A percentile compares a stretch with the other conserved stretches of the same genome.
These are phyloP conservation scores for Hipposideros armiger DNA, from an alignment of 2,113 vertebrate genomes.

Conservation along the genomic window DNA sequence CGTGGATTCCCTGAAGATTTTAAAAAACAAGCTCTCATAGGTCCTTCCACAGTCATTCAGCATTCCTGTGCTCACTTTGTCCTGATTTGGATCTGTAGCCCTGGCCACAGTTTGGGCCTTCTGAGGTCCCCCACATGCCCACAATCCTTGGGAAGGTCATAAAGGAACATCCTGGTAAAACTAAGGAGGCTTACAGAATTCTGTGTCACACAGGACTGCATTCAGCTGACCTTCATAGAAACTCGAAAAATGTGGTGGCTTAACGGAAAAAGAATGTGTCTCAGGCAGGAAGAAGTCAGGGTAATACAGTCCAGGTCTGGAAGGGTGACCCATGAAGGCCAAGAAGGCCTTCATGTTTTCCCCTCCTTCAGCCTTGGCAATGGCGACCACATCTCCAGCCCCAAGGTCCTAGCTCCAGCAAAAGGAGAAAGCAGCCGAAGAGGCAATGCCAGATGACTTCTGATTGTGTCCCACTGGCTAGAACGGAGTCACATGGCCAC, in stretches of 20 bases:
- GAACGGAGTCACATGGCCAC: background rate
- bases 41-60: background rate
- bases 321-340: background rate
- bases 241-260: background rate
- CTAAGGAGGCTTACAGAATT: background rate
- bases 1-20: background rate
- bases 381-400: background rate
- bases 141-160: background rate
- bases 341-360: background rate
- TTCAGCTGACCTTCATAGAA: background rate
- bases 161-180: background rate
- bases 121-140: background rate
- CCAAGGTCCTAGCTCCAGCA: background rate
- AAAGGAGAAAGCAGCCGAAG: slow-evolving; percentile 3
- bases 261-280: background rate
- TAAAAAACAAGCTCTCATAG: background rate
- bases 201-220: background rate
- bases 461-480: background rate
- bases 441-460: background rate
- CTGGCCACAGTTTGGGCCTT: background rate
- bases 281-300: background rate
- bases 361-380: background rate
- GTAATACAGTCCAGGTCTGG: background rate
- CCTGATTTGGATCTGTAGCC: background rate
- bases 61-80: background rate